Evolutionary conservation across 2,113 vertebrate species (phyloP), one percentile per base, ranked within the genome.

Genomic region (Brachirus orientalis): DNA sequence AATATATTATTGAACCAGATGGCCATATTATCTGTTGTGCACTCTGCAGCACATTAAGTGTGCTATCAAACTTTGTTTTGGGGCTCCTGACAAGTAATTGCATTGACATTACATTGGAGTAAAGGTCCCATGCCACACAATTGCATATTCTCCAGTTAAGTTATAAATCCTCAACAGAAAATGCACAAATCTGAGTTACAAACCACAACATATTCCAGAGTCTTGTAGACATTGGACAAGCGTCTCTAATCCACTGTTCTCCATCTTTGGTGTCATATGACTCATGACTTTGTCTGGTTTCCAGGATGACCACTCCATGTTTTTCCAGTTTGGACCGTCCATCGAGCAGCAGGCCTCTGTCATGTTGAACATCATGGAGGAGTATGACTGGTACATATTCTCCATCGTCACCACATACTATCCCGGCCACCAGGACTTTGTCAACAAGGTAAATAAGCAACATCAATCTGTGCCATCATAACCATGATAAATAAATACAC

Each of bases 351-450:
- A 99, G 89, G 97, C 97, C 35, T 96, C 96, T 0, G 96, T 99
- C 67, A 99, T 99, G 95, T 93, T 99, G 77, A 98, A 98, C 90
- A 98, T 99, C 76, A 99, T 99, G 98, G 96, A 99, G 90, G 98
- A 99, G 86, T 99, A 99, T 4, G 98, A 99, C 91, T 99, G 98
- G 98, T 97, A 98, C 92, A 98, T 98, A 89, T 99, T 99, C 90
- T 98, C 97, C 83, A 96, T 99, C 6, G 97, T 99, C 89, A 99
- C 98, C 78, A 96, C 96, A 9, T 98, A 99, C 84, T 99, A 98
- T 86, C 96, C 98, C 8, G 98, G 98, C 75, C 95, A 99, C 91
- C 94, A 97, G 91, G 97, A 98, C 94, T 99, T 99, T 87, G 95
- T 98, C 80, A 98, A 97, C 90, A 98, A 98, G 94, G 95, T 99